These are phyloP conservation scores for Archegozetes longisetosus DNA, from an alignment of 1,140 invertebrate species.

Conservation along the genomic window DNA sequence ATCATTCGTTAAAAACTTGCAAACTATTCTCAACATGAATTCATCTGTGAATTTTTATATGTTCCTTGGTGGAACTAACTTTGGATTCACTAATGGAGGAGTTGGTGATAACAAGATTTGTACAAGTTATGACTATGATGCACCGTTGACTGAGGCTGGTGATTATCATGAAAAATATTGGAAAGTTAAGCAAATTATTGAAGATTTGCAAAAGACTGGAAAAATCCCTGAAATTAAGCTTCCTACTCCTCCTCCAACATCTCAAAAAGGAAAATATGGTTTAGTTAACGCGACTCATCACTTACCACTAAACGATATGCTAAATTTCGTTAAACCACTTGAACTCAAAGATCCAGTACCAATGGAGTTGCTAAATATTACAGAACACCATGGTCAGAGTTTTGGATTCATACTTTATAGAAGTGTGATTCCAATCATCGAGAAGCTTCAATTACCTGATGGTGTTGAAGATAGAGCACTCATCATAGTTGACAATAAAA, in stretches of 20 bases:
- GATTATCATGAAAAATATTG: slow-evolving; percentile 33
- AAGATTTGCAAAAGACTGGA: not conserved
- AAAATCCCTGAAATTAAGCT: not conserved
- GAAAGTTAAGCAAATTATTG: slow-evolving; percentile 28
- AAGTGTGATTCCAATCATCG: not conserved
- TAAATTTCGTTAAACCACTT: not conserved
- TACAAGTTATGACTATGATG: slow-evolving; percentile 38
- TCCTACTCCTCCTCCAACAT: not conserved
- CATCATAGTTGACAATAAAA: slow-evolving; percentile 1
- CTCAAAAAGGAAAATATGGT: not conserved
- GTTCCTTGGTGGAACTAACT: slow-evolving; percentile 18
- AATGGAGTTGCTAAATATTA: slow-evolving; percentile 3
- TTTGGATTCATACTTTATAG: slow-evolving; percentile 6
- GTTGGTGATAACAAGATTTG: too few relatives aligned
- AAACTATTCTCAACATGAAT: slow-evolving; percentile 22
- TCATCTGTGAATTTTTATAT: slow-evolving; percentile 27
- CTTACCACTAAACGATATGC: not conserved
- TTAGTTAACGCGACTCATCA: not conserved
- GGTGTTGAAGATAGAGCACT: slow-evolving; percentile 3
- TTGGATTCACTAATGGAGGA: too few relatives aligned
- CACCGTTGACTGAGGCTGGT: slow-evolving; percentile 35
- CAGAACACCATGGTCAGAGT: not conserved
- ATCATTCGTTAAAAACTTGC: slow-evolving; percentile 16
- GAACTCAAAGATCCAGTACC: not conserved
- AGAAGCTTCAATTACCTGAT: not conserved